Conservation (phyloP, 2,113 vertebrate genomes). For the Chiloscyllium plagiosum region DNA sequence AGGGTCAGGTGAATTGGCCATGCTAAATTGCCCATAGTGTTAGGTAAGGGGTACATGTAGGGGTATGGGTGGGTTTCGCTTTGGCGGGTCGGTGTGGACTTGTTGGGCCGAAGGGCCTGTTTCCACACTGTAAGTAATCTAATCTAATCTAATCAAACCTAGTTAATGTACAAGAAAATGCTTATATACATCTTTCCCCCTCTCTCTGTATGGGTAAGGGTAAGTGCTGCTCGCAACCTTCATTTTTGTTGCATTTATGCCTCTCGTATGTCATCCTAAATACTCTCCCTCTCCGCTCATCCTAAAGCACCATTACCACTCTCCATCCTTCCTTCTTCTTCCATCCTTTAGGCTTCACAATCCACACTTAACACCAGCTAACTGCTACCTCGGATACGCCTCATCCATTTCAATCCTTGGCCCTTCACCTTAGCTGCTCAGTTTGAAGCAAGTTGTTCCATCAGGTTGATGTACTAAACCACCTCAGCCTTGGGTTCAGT, state of each 20-base stretch:
- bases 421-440: background rate
- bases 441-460: background rate
- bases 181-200: background rate
- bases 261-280: background rate
- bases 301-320: background rate
- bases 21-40: too few species aligned
- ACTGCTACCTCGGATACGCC: too few species aligned
- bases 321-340: background rate
- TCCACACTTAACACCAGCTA: background rate
- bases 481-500: background rate
- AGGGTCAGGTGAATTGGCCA: too few species aligned
- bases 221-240: background rate
- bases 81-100: too few species aligned
- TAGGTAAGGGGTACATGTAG: too few species aligned
- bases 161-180: background rate
- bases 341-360: background rate
- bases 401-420: background rate
- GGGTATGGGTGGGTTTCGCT: too few species aligned
- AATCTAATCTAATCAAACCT: too few species aligned
- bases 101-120: too few species aligned
- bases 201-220: background rate
- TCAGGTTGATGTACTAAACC: too few species aligned
- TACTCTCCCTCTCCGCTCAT: background rate
- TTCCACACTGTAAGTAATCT: too few species aligned
- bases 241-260: background rate